These are phyloP conservation scores for Anarsia innoxiella DNA, from an alignment of 2,888 invertebrate species.

Conservation along the genomic window DNA sequence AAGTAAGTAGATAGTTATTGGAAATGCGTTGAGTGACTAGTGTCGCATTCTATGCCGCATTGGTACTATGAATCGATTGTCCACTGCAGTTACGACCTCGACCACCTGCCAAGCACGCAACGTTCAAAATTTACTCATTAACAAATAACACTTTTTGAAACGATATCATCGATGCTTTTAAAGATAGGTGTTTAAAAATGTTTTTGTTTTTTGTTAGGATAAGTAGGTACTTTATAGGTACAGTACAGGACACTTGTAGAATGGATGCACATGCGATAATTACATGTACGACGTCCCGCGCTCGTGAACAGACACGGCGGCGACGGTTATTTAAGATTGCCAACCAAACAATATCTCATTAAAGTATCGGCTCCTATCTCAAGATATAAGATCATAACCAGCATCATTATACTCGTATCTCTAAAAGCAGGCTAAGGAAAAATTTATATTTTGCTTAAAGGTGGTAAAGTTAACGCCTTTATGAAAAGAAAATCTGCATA, in stretches of 20 bases:
- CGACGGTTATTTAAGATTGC: slow-evolving; percentile 4
- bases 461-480: slow-evolving; percentile 48
- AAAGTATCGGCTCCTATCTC: slow-evolving; percentile 35
- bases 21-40: slow-evolving; percentile 12
- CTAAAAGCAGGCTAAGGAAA: slow-evolving; percentile 37
- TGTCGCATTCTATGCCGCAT: slow-evolving; percentile 66
- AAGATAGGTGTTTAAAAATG: no score
- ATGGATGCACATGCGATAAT: no score
- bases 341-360: slow-evolving; percentile 14
- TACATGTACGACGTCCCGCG: no score
- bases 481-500: slow-evolving; percentile 56
- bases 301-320: no score
- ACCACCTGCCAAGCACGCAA: slow-evolving; percentile 64
- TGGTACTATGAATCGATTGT: slow-evolving; percentile 67
- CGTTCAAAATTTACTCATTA: slow-evolving; percentile 48
- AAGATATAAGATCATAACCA: slow-evolving; percentile 45
- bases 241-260: no score
- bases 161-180: no score
- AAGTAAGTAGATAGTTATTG: no score
- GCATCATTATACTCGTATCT: slow-evolving; percentile 38
- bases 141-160: no score
- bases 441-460: slow-evolving; percentile 47
- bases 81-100: slow-evolving; percentile 65
- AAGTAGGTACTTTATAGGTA: background rate
- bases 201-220: background rate